Conservation (phyloP, 2,888 invertebrate genomes). For the Agriopis aurantiaria region DNA sequence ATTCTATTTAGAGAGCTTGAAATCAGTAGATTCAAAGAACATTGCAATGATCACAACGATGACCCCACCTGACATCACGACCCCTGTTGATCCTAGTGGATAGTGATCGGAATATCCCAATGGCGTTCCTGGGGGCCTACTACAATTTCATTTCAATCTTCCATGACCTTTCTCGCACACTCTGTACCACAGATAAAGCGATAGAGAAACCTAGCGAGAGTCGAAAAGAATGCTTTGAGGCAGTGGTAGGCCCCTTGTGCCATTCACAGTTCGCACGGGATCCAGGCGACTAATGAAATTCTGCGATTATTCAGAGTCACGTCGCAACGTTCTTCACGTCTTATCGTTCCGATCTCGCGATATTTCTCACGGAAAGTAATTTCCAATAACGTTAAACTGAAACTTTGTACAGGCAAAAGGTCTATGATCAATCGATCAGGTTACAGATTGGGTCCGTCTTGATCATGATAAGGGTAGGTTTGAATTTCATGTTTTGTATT, state of each 20-base stretch:
- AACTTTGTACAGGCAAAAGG: neutral
- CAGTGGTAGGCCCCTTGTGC: neutral
- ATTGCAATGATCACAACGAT: conserved; percentile 3
- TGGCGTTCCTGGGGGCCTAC: neutral
- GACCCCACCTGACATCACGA: neutral
- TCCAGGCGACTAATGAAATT: conserved; percentile 24
- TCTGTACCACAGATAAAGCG: neutral
- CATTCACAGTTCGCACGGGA: neutral
- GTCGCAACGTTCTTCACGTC: conserved; percentile 15
- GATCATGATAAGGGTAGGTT: neutral
- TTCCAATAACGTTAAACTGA: conserved; percentile 8
- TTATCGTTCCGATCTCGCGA: conserved; percentile 19
- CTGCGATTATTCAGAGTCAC: conserved; percentile 33
- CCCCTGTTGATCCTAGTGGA: neutral
- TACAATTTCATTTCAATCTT: neutral
- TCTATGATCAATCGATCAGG: conserved; percentile 2
- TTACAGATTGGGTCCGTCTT: conserved; percentile 1
- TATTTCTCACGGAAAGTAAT: conserved; percentile 21
- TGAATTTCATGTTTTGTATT: too few species aligned
- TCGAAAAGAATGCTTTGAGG: neutral
- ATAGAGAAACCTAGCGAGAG: neutral
- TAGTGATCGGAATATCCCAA: neutral
- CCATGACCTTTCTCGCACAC: neutral
- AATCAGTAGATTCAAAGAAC: neutral
- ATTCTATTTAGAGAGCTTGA: neutral